Conservation (phyloP, 2,888 invertebrate genomes). For the Halictus quadricinctus region DNA sequence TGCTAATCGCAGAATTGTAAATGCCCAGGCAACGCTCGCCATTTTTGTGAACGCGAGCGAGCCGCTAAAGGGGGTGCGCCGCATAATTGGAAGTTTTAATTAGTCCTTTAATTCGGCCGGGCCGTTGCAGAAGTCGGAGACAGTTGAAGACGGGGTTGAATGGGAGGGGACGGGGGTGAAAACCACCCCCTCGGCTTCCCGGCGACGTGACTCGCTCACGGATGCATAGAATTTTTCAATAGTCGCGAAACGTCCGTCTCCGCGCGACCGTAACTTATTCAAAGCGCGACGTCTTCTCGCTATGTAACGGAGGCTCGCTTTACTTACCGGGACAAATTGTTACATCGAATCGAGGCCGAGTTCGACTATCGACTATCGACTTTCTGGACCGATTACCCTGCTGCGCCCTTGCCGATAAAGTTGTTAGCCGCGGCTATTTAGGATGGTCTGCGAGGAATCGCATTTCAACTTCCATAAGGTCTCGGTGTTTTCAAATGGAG, state of each 20-base stretch:
- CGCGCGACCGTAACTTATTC: conserved; percentile 9
- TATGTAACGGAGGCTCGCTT: not conserved
- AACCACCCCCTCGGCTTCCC: not conserved
- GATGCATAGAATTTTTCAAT: conserved; percentile 38
- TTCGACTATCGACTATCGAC: conserved; percentile 1
- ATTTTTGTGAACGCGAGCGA: not conserved
- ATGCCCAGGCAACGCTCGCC: not conserved
- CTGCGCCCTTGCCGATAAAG: not conserved
- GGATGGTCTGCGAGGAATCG: not conserved
- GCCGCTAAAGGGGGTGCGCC: not conserved
- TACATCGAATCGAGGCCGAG: not conserved
- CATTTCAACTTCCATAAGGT: not conserved
- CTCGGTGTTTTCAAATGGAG: not conserved
- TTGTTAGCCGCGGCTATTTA: not conserved
- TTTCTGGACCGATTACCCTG: not conserved
- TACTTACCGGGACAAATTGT: not conserved
- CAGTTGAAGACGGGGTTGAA: not conserved
- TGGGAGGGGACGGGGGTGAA: not conserved
- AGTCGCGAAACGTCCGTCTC: conserved; percentile 1
- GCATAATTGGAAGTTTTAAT: not conserved
- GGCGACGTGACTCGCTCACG: conserved; percentile 9
- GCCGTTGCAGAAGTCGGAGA: not conserved
- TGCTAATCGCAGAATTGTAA: not conserved
- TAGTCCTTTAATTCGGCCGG: conserved; percentile 4
- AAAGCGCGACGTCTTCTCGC: not conserved